A percentile compares a stretch with the other conserved stretches of the same genome.
phyloP scores from a whole-genome alignment of 2,113 vertebrate species.

The Calyptomena viridis region DNA sequence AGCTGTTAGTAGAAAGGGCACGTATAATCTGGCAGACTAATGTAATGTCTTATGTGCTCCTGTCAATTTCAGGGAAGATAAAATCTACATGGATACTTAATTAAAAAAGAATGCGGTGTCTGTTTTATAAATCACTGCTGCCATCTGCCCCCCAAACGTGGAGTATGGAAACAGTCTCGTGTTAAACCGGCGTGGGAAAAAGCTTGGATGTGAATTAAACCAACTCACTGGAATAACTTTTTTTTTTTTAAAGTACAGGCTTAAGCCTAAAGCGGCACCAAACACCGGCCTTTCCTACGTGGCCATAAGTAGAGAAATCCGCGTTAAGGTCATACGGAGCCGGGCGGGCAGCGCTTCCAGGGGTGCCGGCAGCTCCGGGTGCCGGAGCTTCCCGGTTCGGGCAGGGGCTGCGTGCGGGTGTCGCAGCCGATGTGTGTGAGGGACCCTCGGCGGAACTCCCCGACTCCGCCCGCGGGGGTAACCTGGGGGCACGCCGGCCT shows the following conservation, averaged over 20 bases:
- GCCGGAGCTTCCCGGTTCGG: neutral
- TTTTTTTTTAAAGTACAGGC: neutral
- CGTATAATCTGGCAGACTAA: neutral
- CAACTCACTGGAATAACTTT: neutral
- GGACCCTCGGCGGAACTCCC: neutral
- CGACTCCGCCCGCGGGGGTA: neutral
- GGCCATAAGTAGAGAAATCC: neutral
- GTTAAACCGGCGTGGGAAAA: neutral
- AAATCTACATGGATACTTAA: conserved; percentile 47
- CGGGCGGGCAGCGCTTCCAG: neutral
- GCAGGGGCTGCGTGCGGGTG: neutral
- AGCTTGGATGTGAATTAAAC: neutral
- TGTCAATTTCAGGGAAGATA: conserved; percentile 34
- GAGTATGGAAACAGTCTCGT: neutral
- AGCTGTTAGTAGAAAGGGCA: neutral
- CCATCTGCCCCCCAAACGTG: neutral
- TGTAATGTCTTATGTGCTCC: neutral
- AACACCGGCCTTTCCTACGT: neutral
- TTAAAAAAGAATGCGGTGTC: neutral
- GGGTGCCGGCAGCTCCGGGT: neutral
- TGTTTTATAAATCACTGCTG: conserved; percentile 30
- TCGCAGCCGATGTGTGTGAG: neutral
- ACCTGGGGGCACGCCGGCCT: neutral
- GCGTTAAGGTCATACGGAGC: neutral
- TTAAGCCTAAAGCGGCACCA: neutral